Evolutionary conservation across 2,113 vertebrate species (phyloP), one percentile per base, ranked within the genome.

Genomic region (Rostratula benghalensis): DNA sequence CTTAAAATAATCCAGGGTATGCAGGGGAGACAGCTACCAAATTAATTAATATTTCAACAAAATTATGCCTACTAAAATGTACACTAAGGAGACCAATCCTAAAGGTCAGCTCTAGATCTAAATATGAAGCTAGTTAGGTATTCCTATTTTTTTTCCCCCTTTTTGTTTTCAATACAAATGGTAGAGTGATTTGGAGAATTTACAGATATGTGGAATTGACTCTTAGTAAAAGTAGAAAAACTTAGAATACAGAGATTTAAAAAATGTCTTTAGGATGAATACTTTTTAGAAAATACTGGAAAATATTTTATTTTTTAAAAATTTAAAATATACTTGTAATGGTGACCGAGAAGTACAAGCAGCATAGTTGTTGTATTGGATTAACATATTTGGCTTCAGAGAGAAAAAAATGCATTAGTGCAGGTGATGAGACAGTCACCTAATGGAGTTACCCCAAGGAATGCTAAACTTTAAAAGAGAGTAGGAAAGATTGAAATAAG

Each of bases 41-140:
- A 93, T 93, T 95, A 91, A 92, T 92, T 91, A 41, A 76, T 85
- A 96, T 95, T 91, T 95, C 82, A 83, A 82, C 70, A 95, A 48
- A 90, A 53, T 91, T 94, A 81, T 89, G 37, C 41, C 82, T 91
- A 67, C 78, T 87, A 74, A 86, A 97, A 91, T 63, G 41, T 89
- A 91, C 83, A 83, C 59, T 89, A 69, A 86, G 69, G 46, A 88
- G 41, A 89, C 43, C 48, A 70, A 17, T 70, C 30, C 21, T 93
- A 92, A 95, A 95, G 78, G 85, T 83, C 85, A 83, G 48, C 54
- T 82, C 48, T 61, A 81, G 68, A 83, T 41, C 65, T 89, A 89
- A 89, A 85, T 78, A 91, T 30, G 41, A 93, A 85, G 24, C 10
- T 25, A 35, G 61, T 24, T 89, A 30, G 51, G 27, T 53, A 53